Evolutionary conservation across 2,113 vertebrate species (phyloP).

Genomic region (Xyrauchen texanus): DNA sequence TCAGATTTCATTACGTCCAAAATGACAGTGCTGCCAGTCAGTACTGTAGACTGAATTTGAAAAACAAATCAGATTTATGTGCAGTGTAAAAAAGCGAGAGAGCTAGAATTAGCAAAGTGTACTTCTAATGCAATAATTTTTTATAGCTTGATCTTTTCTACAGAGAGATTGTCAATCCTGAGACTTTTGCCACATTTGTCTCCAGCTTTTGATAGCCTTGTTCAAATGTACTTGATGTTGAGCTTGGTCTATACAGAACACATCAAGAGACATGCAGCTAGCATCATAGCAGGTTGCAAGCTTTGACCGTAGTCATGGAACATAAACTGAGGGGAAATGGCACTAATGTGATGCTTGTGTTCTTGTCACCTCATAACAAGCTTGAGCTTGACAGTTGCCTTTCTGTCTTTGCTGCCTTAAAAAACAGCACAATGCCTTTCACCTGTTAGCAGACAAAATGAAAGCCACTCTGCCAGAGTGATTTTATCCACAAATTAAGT

Average conservation of each 20-base stretch:
- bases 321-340: constrained; percentile 4
- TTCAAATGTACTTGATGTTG: background rate
- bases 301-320: background rate
- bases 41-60: no score
- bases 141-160: background rate
- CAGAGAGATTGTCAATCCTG: background rate
- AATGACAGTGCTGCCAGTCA: no score
- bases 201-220: background rate
- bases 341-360: background rate
- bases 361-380: constrained; percentile 40
- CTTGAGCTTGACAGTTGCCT: constrained; percentile 17
- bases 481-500: constrained; percentile 35
- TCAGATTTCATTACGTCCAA: no score
- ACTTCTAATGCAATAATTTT: no score
- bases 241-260: background rate
- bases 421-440: constrained; percentile 3
- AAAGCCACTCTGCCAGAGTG: constrained; percentile 32
- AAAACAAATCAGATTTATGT: no score
- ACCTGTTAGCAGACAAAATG: constrained; percentile 32
- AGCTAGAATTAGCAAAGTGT: no score
- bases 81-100: no score
- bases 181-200: background rate
- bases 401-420: background rate
- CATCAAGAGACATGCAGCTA: background rate
- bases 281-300: background rate